Base-by-base conservation (phyloP, 1,140 invertebrate species). In the Hypsibius dujardini region DNA sequence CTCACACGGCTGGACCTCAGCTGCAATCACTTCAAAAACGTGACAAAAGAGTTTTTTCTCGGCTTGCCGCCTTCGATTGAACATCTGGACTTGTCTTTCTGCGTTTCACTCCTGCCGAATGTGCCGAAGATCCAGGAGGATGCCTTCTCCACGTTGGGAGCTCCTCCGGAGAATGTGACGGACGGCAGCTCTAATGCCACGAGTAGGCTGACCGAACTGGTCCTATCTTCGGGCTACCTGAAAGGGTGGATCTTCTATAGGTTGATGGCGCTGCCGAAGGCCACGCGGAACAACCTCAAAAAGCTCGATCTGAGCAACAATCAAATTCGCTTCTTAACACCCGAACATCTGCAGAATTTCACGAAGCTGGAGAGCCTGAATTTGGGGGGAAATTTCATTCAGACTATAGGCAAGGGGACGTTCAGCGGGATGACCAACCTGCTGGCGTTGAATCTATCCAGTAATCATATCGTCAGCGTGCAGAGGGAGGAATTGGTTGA, bases 331-430 rank as follows among this genome's bases (percentile, higher is more conserved):
- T 56, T 7, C n/a, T n/a, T 56, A n/a, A n/a, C 7, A 7, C 7
- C 7, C 50, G n/a, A 56, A n/a, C 7, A n/a, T 56, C n/a, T 56
- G n/a, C 7, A 7, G 50, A n/a, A n/a, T 56, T 56, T 56, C n/a
- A 56, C 7, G 7, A 7, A 56, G 7, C 50, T 56, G 50, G 50
- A 56, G n/a, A 56, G n/a, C 7, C n/a, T 56, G 50, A 56, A 56
- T 56, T n/a, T 56, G 50, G 50, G 50, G n/a, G 50, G n/a, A n/a
- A 56, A 56, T 56, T 56, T 56, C 50, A 56, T 56, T n/a, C 50
- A 56, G 50, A 56, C 50, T 56, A 56, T 56, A 7, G 50, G 50
- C 7, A 7, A 7, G 50, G n/a, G n/a, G n/a, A 56, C n/a, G 50
- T 56, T 56, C 50, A 56, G 50, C n/a, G 50, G n/a, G 7, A 7